Evolutionary conservation across 2,888 invertebrate species (phyloP), one percentile per base, ranked within the genome.

Genomic region (Watsonalla binaria): DNA sequence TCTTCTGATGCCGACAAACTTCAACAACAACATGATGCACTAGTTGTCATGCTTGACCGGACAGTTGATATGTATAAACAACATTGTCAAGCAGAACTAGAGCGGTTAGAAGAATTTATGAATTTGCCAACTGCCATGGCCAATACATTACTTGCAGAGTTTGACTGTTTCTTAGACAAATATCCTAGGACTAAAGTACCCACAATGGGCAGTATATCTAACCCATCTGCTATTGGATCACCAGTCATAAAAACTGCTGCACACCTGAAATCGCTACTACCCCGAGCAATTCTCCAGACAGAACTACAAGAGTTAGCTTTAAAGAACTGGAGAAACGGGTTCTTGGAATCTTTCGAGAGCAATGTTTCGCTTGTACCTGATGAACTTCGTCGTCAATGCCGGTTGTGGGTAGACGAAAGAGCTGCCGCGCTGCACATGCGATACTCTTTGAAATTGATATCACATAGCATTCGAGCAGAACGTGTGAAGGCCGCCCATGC

Each of bases 291-390:
- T 55, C 70, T 83, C 13, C 76, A 83, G 70, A 83, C 84, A 2
- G 77, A 81, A 58, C 65, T 85, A 9, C 82, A 88, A 65, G 74
- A 77, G 62, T 5, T 70, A 42, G 74, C 82, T 11, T 63, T 89
- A 34, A 56, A 57, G 52, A 86, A 86, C 56, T 87, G 85, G 85
- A 77, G 71, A 55, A 84, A 86, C 57, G 84, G 84, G 34, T 88
- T 87, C 53, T 70, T 90, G 5, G 85, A 86, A 69, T 74, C 82
- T n/a, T 82, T 89, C 56, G 69, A 74, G 53, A 70, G 58, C 42
- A 84, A 82, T 55, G 62, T 82, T 11, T 66, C 68, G 9, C 53
- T 67, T 46, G 63, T 89, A 4, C 74, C 83, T 2, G 79, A 82
- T 37, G 78, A 83, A 61, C 60, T 89, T 15, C 65, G 57, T 49